A percentile compares a stretch with the other conserved stretches of the same genome.
These are phyloP conservation scores for Hirtodrosophila trivittata DNA, from an alignment of 2,888 invertebrate genomes.

Conservation along the genomic window DNA sequence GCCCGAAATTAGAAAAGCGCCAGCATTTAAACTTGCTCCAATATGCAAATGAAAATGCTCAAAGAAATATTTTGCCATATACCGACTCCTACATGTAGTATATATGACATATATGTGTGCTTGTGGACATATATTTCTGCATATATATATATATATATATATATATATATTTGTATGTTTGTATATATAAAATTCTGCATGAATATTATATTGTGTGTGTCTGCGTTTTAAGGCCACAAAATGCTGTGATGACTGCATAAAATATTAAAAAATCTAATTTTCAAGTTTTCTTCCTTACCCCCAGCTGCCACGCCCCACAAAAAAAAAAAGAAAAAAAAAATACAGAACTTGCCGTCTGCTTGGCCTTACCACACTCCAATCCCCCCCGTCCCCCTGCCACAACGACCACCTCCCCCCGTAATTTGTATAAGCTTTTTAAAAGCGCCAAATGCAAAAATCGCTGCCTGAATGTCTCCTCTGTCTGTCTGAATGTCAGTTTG, in stretches of 20 bases:
- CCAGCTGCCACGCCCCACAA: constrained; percentile 43
- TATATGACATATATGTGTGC: constrained; percentile 2
- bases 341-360: constrained; percentile 11
- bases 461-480: constrained; percentile 46
- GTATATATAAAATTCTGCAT: constrained; percentile 40
- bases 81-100: not conserved
- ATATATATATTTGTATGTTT: constrained; percentile 8
- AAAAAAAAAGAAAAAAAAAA: constrained; percentile 9
- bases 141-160: constrained; percentile 4
- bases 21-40: constrained; percentile 69
- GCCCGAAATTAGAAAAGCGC: constrained; percentile 72
- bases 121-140: constrained; percentile 1
- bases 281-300: constrained; percentile 54
- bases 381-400: constrained; percentile 8
- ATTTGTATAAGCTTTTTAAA: constrained; percentile 74
- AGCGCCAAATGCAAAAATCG: constrained; percentile 73
- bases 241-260: constrained; percentile 69
- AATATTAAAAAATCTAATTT: constrained; percentile 79
- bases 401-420: constrained; percentile 32
- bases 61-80: constrained; percentile 54
- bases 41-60: constrained; percentile 62
- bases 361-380: constrained; percentile 11
- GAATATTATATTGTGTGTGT: constrained; percentile 60
- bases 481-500: not conserved
- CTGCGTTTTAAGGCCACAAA: constrained; percentile 68